phyloP scores from a whole-genome alignment of 2,797 vertebrate genomes.

The Myotis daubentonii region DNA sequence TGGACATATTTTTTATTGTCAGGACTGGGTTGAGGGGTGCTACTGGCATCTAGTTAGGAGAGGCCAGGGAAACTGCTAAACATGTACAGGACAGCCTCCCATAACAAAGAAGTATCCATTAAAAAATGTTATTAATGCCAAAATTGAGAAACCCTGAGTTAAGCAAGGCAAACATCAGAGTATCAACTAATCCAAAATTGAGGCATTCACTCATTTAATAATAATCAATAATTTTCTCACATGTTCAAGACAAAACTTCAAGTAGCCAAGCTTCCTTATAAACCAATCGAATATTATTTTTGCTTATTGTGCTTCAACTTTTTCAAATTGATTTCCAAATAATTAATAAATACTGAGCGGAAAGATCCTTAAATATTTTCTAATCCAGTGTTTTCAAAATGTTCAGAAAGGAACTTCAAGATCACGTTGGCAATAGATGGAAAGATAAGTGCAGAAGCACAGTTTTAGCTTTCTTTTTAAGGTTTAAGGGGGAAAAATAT shows the following conservation, averaged over 20 bases:
- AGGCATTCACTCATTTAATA: background rate
- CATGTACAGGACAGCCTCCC: background rate
- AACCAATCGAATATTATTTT: background rate
- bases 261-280: background rate
- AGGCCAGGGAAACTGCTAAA: background rate
- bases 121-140: background rate
- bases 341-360: background rate
- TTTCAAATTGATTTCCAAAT: background rate
- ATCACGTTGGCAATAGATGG: background rate
- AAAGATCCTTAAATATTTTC: background rate
- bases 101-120: background rate
- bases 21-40: background rate
- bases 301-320: background rate
- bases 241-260: background rate
- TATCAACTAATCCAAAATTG: background rate
- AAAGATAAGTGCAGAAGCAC: background rate
- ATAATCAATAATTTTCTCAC: background rate
- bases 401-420: background rate
- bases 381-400: background rate
- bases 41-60: background rate
- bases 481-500: background rate
- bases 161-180: background rate
- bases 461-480: slow-evolving; percentile 17
- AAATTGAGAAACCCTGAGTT: background rate
- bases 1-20: background rate